A percentile compares a stretch with the other conserved stretches of the same genome.
phyloP scores from a whole-genome alignment of 2,797 vertebrate genomes.

The Tenualosa thibaudeaui region DNA sequence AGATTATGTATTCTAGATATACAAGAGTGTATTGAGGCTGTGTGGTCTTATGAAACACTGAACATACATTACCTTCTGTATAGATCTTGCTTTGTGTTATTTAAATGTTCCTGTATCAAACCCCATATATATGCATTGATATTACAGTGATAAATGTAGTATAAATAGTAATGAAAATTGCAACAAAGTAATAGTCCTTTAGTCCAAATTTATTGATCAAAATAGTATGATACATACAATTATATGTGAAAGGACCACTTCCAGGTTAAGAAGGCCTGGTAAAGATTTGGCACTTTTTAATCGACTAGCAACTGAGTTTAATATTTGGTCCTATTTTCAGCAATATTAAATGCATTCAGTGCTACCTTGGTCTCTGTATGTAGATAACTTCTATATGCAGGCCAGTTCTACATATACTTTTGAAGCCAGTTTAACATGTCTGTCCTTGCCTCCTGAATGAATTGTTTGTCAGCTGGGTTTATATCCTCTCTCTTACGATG shows the following conservation, averaged over 20 bases:
- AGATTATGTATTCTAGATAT: no score
- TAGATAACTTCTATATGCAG: background rate
- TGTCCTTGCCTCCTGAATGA: slow-evolving; percentile 81
- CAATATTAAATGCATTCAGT: background rate
- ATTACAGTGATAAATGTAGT: no score
- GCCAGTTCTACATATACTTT: slow-evolving; percentile 76
- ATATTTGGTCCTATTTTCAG: background rate
- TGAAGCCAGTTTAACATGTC: slow-evolving; percentile 88
- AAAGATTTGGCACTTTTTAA: background rate
- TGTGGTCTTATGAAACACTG: no score
- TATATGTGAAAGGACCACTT: background rate
- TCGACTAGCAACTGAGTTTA: background rate
- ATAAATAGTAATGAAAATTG: no score
- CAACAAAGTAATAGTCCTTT: no score
- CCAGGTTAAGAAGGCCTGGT: background rate
- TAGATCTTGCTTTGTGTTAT: no score
- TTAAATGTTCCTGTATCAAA: no score
- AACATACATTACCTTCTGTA: no score
- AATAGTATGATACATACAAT: background rate
- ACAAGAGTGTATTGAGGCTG: no score
- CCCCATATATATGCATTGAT: no score
- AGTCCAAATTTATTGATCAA: no score
- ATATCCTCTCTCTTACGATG: slow-evolving; percentile 89
- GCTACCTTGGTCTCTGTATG: background rate
- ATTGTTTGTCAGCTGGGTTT: slow-evolving; percentile 76